Conservation (phyloP, 92 coral and sea anemone species). For the Galaxea fascicularis region DNA sequence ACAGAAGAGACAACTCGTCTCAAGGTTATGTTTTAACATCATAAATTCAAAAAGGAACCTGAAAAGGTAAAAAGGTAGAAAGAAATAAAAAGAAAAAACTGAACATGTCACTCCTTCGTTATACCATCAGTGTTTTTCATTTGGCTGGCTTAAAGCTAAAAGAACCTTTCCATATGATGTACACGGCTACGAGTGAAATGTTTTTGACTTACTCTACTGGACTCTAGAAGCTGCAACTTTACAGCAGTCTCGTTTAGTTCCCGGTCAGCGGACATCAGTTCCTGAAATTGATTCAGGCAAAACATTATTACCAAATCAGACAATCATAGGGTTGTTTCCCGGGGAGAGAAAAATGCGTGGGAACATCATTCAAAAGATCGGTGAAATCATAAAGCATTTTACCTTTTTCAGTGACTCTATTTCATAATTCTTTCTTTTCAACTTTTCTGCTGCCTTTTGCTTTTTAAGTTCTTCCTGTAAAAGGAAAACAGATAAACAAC, state of each 20-base stretch:
- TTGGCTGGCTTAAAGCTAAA: not conserved
- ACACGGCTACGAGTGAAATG: not conserved
- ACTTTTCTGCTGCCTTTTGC: constrained; percentile 82
- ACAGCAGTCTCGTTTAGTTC: constrained; percentile 92
- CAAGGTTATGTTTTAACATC: too few relatives aligned
- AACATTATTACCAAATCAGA: not conserved
- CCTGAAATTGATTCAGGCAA: constrained; percentile 45
- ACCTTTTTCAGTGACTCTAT: constrained; percentile 95
- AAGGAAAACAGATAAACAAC: not conserved
- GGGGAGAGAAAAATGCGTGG: too few relatives aligned
- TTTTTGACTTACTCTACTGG: constrained; percentile 72
- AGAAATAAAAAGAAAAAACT: too few relatives aligned
- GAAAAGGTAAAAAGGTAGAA: too few relatives aligned
- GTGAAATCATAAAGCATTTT: not conserved
- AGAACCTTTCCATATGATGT: not conserved
- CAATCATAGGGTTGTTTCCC: too few relatives aligned
- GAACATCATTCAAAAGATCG: too few relatives aligned
- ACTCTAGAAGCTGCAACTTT: constrained; percentile 84
- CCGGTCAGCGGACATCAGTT: constrained; percentile 83
- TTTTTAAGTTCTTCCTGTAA: constrained; percentile 82
- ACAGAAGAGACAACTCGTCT: not conserved
- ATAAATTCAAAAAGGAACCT: too few relatives aligned
- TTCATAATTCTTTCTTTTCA: constrained; percentile 88
- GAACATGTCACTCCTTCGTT: too few relatives aligned
- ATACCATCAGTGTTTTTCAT: too few relatives aligned